phyloP scores from a whole-genome alignment of 1,140 invertebrate genomes.

The Aporrectodea caliginosa region DNA sequence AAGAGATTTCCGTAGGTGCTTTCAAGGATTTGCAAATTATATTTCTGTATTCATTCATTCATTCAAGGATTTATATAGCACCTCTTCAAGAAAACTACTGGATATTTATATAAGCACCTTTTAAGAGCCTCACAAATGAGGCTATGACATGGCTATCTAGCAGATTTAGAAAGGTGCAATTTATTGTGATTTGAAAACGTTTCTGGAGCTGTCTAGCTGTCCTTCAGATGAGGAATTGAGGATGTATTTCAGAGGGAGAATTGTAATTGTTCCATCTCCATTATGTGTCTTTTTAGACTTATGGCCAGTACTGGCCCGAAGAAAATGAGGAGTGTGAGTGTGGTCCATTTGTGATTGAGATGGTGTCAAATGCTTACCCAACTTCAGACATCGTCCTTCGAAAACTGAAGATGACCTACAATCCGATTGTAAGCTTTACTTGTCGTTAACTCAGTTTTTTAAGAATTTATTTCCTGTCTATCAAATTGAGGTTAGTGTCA shows the following conservation, averaged over 20 bases:
- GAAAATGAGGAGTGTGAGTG: conserved; percentile 29
- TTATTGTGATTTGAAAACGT: background rate
- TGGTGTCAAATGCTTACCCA: background rate
- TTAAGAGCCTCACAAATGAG: too few species aligned
- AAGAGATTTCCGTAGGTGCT: too few species aligned
- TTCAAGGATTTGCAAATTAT: too few species aligned
- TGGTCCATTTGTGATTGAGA: conserved; percentile 31
- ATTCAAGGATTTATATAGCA: too few species aligned
- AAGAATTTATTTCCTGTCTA: background rate
- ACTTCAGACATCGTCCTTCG: conserved; percentile 29
- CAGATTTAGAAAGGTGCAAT: background rate
- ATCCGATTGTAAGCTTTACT: background rate
- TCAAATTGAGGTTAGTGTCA: background rate
- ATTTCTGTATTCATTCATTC: too few species aligned
- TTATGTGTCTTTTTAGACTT: conserved; percentile 20
- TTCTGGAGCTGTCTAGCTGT: background rate
- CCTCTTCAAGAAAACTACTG: too few species aligned
- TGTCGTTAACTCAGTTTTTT: background rate
- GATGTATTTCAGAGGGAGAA: too few species aligned
- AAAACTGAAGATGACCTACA: conserved; percentile 24
- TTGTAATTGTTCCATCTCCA: background rate
- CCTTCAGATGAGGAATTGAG: too few species aligned
- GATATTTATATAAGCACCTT: too few species aligned
- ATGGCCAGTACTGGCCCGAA: conserved; percentile 32
- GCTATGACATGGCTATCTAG: background rate